These are phyloP conservation scores for Leptinotarsa peninsularis DNA, from an alignment of 2,888 invertebrate species.

Conservation along the genomic window DNA sequence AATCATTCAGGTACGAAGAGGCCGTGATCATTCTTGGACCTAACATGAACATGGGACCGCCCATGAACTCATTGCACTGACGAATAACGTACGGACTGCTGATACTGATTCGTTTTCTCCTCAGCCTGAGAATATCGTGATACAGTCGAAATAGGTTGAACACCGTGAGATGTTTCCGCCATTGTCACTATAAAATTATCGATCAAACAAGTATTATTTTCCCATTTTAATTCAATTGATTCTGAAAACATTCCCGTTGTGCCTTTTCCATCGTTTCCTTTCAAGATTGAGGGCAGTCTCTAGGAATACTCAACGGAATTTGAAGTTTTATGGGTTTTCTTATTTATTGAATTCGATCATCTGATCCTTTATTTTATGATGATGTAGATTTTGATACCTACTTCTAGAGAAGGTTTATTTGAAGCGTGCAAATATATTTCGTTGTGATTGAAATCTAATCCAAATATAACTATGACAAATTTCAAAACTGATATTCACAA, in stretches of 20 bases:
- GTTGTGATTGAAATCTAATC: no score
- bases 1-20: constrained; percentile 1
- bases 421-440: no score
- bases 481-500: no score
- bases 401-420: no score
- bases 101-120: background rate
- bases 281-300: background rate
- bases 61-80: background rate
- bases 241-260: background rate
- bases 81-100: background rate
- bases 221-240: background rate
- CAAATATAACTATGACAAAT: no score
- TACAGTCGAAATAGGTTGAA: background rate
- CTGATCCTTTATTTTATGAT: no score
- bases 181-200: background rate
- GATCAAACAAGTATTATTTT: background rate
- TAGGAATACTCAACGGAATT: background rate
- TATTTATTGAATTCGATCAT: no score
- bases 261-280: background rate
- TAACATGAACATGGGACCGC: no score
- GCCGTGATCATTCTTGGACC: background rate
- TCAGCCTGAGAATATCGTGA: background rate
- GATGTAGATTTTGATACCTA: no score
- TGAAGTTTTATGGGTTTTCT: no score
- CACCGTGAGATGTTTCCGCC: background rate